Evolutionary conservation across 2,113 vertebrate genomes (phyloP).

Genomic region (Thalassarche chlororhynchos): DNA sequence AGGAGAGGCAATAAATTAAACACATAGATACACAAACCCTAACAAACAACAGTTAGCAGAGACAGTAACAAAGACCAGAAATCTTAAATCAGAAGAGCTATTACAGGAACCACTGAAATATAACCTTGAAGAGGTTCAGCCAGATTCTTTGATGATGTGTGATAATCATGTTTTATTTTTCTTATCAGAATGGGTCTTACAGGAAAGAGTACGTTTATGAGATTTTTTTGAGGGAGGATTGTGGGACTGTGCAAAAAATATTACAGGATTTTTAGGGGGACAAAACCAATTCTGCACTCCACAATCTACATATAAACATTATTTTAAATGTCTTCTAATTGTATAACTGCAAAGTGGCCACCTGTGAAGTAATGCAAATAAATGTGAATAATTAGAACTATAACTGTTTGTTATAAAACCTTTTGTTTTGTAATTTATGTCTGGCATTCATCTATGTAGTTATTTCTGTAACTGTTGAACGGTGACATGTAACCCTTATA

Average conservation of each 20-base stretch:
- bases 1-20: not conserved
- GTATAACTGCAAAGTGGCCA: not conserved
- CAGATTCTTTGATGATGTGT: not conserved
- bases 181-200: not conserved
- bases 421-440: not conserved
- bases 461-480: not conserved
- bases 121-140: not conserved
- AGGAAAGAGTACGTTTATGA: not conserved
- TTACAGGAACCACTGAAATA: not conserved
- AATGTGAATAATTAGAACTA: not conserved
- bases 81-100: not conserved
- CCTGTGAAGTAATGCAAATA: not conserved
- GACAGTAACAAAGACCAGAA: not conserved
- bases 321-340: not conserved
- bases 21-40: not conserved
- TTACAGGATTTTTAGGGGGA: not conserved
- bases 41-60: not conserved
- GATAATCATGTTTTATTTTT: not conserved
- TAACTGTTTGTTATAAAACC: not conserved
- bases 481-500: not conserved
- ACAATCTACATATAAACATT: not conserved
- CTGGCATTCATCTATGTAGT: not conserved
- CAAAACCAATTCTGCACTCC: not conserved
- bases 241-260: not conserved
- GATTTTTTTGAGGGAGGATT: not conserved